Evolutionary conservation across 2,797 vertebrate species (phyloP), one percentile per base, ranked within the genome.

Genomic region (Gambusia yucatana): DNA sequence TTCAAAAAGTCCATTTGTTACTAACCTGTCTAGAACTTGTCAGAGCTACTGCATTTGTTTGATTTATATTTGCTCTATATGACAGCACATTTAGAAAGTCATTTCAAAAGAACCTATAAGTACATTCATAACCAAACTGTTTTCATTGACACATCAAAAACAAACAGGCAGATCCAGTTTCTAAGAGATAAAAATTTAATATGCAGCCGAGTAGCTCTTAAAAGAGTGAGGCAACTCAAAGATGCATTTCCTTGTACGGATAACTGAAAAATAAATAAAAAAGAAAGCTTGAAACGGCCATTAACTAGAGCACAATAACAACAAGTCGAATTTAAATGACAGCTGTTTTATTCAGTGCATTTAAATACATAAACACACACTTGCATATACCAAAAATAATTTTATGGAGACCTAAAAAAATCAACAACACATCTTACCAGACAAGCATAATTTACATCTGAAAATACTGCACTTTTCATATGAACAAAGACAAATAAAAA

Each of bases 321-420:
- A 28, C 39, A 77, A 48, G 11, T 33, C n/a, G 30, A 75, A 80
- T 47, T 77, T 76, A 80, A 84, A 87, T 72, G 50, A 78, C 85
- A 88, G 73, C 73, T 80, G 57, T 93, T 96, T 96, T 95, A 96
- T 95, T 96, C 91, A 92, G 91, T 94, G 93, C 78, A 91, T 94
- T 95, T 95, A 95, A 95, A 95, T 95, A 95, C 92, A 89, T 90
- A 93, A 90, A 95, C 90, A 92, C 92, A 93, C 93, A 93, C 88
- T 83, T 90, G 91, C 87, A 93, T 89, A 93, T 92, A 81, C 86
- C 94, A 93, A 89, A 95, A 95, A 93, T 89, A 20, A 89, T 88
- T 91, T 88, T 89, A 94, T 80, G 80, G 80, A 91, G 90, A 90
- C 85, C 81, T 92, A 22, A 57, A 55, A 52, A 88, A 91, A 92